These are phyloP conservation scores for Dryobotodes eremita DNA, from an alignment of 2,888 invertebrate species.

Conservation along the genomic window DNA sequence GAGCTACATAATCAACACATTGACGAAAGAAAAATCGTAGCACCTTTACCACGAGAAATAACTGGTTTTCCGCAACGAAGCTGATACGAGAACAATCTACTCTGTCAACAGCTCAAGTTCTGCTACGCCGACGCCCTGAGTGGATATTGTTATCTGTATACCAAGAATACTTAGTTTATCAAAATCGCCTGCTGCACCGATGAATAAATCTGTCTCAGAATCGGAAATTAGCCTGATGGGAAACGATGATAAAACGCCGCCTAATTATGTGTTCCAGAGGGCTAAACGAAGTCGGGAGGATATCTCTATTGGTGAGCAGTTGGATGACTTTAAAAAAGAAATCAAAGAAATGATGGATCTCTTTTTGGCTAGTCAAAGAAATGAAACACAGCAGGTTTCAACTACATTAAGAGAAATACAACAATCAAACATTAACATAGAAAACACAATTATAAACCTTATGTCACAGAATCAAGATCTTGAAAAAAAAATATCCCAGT, in stretches of 20 bases:
- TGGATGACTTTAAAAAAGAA: too few relatives aligned
- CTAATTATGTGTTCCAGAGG: not conserved
- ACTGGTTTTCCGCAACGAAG: too few relatives aligned
- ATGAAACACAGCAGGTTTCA: not conserved
- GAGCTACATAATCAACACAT: too few relatives aligned
- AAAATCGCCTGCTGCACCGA: not conserved
- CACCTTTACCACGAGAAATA: too few relatives aligned
- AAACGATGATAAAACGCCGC: not conserved
- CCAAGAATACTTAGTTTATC: too few relatives aligned
- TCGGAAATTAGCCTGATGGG: not conserved
- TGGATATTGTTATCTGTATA: too few relatives aligned
- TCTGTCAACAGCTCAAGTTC: too few relatives aligned
- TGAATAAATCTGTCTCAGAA: constrained; percentile 9
- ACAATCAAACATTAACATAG: constrained; percentile 1
- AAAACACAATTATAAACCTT: not conserved
- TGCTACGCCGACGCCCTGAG: too few relatives aligned
- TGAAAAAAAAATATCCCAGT: not conserved
- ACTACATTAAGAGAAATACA: constrained; percentile 2
- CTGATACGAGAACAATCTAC: too few relatives aligned
- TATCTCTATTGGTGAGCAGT: too few relatives aligned
- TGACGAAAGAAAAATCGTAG: too few relatives aligned
- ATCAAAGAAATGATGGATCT: constrained; percentile 6
- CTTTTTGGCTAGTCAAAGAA: not conserved
- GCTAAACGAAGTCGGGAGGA: not conserved
- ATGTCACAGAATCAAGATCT: constrained; percentile 7